These are phyloP conservation scores for Tribolium madens DNA, from an alignment of 1,140 invertebrate species.

Conservation along the genomic window DNA sequence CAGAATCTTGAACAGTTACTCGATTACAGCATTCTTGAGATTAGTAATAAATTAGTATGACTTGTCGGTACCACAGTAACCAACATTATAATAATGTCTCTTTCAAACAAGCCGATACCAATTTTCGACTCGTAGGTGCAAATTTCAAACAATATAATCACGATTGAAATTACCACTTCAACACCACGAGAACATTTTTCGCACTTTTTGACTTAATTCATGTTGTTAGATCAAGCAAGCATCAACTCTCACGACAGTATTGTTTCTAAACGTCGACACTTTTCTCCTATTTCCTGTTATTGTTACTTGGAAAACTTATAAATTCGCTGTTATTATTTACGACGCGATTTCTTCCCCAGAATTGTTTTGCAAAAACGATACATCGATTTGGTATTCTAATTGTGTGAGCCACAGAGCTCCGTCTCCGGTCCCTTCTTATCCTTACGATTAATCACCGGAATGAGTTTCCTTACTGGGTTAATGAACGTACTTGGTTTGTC, in stretches of 20 bases:
- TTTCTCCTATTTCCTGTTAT: neutral
- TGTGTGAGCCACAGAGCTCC: neutral
- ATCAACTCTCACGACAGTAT: neutral
- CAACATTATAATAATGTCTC: conserved; percentile 2
- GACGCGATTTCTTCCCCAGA: no score
- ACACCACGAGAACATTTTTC: no score
- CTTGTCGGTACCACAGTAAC: neutral
- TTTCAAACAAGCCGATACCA: neutral
- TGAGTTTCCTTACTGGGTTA: neutral
- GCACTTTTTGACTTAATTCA: no score
- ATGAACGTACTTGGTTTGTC: neutral
- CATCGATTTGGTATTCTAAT: no score
- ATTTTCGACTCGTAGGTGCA: neutral
- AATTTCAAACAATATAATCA: neutral
- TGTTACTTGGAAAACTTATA: neutral
- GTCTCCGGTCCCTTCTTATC: neutral
- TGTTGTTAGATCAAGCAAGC: no score
- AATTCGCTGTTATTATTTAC: no score
- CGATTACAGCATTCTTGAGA: neutral
- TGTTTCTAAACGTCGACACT: neutral
- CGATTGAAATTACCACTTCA: neutral
- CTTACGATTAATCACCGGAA: no score
- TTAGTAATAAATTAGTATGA: conserved; percentile 1
- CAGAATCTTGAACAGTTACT: neutral
- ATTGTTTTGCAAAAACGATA: no score